Evolutionary conservation across 1,140 invertebrate genomes (phyloP), one percentile per base, ranked within the genome.

Genomic region (Diorhabda sublineata): DNA sequence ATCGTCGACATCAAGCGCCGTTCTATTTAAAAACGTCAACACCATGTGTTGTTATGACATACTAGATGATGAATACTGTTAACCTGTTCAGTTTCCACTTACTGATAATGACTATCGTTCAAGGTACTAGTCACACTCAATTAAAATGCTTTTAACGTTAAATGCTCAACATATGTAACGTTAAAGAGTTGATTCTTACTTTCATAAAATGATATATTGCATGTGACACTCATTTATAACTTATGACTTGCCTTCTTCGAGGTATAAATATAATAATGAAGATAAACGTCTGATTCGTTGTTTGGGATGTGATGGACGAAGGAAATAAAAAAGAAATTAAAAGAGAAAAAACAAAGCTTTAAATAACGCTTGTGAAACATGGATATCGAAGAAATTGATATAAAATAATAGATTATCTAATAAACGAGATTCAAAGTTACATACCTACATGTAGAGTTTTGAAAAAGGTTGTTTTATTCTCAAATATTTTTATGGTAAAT

Each of bases 91-190:
- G 47, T 52, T 52, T 52, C 47, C 47, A 52, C 47, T 52, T 52
- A 52, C 47, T 4, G 4, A 52, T 52, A 52, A 52, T 52, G 47
- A 52, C 47, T 8, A n/a, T 52, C 47, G n/a, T 52, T 52, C 47
- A 52, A 52, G 47, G 47, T 52, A 52, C 47, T 52, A 52, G 47
- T 52, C 47, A 52, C 47, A 52, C 47, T 52, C 47, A 52, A 52
- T 52, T 52, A 52, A 52, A 52, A 52, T 52, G 47, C 47, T 52
- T 52, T 52, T 52, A 52, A 52, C 47, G 47, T 52, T 52, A 52
- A 52, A 52, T 52, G 47, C 47, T 52, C 47, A 52, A 52, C 47
- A 52, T 52, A 6, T 52, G 47, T 52, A 52, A 52, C 47, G 47
- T 52, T 52, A 52, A 52, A 52, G 47, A 52, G 47, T 52, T 52